Base-by-base conservation (phyloP, 92 coral and sea anemone species). In the Virgularia gustaviana region DNA sequence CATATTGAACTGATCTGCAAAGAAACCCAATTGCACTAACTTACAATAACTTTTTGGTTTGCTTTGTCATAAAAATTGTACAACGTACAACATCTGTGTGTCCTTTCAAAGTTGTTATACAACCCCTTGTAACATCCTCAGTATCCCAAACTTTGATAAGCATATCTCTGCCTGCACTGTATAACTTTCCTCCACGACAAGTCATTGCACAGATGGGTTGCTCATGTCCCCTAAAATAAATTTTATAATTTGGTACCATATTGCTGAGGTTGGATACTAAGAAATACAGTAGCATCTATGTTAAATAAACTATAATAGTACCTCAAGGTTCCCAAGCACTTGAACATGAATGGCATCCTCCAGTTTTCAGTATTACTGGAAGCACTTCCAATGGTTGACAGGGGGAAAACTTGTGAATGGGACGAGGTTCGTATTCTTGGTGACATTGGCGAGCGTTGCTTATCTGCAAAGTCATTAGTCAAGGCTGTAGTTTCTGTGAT, bases 281-380 rank as follows among this genome's bases (percentile, higher is more conserved):
- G 27, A 23, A 45, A 20, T 44, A 0, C 13, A 19, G 62, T 19
- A 42, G 7, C 70, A 47, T 8, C 38, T 8, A 68, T 20, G 25
- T 20, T 39, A 23, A 36, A 56, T 0, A 72, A 16, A 27, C 32
- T 33, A 57, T 13, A 1, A 6, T 20, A 77, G 25, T 77, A 94
- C 99, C 99, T 94, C 58, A 94, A 59, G 8, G 99, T 94, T 3
- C 99, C 99, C 74, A 94, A 84, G 65, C 99, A 94, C 60, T 94
- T 94, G 32, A 94, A 89, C 62, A 94, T 90, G 55, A 96, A 94
- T 0, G 99, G 99, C 76, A 89, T 78, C 11, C 85, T 76, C 99
- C 99, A 94, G 8, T 75, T 84, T 55, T 94, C 99, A 13, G 85
- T 91, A 23, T 87, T 90, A 36, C 44, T 43, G 10, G 61, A n/a